Conservation (phyloP, 2,888 invertebrate species). For the Loripinus fragilis region DNA sequence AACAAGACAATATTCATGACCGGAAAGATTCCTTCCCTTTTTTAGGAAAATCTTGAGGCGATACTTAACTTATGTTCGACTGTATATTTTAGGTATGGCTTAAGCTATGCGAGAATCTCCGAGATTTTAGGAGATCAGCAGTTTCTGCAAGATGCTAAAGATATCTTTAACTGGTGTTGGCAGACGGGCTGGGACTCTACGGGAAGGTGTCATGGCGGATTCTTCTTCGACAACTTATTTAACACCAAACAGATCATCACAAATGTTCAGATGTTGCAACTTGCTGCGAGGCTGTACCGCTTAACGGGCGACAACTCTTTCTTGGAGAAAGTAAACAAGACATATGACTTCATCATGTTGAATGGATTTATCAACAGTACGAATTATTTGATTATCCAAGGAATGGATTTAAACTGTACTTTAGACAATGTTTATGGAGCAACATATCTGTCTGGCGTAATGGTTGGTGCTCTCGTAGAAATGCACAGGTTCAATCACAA, state of each 20-base stretch:
- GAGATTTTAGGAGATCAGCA: constrained; percentile 54
- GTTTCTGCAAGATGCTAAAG: constrained; percentile 58
- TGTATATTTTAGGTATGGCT: constrained; percentile 44
- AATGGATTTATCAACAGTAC: constrained; percentile 62
- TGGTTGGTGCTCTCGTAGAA: constrained; percentile 64
- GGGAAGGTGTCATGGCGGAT: constrained; percentile 62
- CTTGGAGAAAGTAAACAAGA: constrained; percentile 46
- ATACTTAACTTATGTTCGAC: no score
- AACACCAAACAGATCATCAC: constrained; percentile 66
- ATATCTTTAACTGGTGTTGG: constrained; percentile 69
- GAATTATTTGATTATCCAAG: constrained; percentile 62
- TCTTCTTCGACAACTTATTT: constrained; percentile 65
- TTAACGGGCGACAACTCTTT: constrained; percentile 54
- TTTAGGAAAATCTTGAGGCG: no score
- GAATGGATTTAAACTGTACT: constrained; percentile 51
- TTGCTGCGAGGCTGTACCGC: constrained; percentile 61
- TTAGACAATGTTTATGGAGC: constrained; percentile 48
- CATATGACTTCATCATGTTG: constrained; percentile 58
- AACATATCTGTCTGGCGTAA: constrained; percentile 65
- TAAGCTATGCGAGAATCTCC: constrained; percentile 62
- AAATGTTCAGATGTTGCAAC: constrained; percentile 62
- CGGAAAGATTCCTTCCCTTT: no score
- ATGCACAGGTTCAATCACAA: constrained; percentile 57
- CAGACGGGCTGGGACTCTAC: constrained; percentile 64
- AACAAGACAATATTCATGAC: no score